Evolutionary conservation across 2,113 vertebrate species (phyloP).

Genomic region (Gasterosteus aculeatus): DNA sequence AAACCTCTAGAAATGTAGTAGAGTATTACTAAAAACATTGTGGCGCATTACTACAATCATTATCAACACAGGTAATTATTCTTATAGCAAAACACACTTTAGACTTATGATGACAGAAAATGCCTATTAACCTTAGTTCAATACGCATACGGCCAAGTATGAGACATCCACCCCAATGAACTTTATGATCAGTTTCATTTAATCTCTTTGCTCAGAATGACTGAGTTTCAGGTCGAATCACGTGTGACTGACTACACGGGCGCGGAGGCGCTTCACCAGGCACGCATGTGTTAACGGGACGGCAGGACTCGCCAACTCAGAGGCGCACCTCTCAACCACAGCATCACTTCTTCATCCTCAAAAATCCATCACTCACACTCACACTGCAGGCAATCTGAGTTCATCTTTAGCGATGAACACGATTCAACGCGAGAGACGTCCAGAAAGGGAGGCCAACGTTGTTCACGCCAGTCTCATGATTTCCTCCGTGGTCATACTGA

Average conservation of each 20-base stretch:
- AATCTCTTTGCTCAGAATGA: constrained; percentile 44
- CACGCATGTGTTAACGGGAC: not conserved
- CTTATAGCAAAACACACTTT: too few relatives aligned
- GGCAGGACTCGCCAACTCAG: not conserved
- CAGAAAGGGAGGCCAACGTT: not conserved
- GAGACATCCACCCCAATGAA: constrained; percentile 8
- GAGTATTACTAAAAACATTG: not conserved
- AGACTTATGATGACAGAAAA: not conserved
- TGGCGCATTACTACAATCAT: not conserved
- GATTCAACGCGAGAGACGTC: not conserved
- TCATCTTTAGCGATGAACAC: not conserved
- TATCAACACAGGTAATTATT: not conserved
- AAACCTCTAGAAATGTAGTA: not conserved
- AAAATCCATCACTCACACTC: constrained; percentile 30
- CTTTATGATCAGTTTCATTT: constrained; percentile 59
- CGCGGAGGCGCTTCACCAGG: not conserved
- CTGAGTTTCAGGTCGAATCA: constrained; percentile 56
- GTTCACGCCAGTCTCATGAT: not conserved
- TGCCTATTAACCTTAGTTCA: not conserved
- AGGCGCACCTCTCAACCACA: constrained; percentile 44
- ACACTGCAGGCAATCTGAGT: constrained; percentile 1
- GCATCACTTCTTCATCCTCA: constrained; percentile 27
- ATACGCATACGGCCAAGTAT: not conserved
- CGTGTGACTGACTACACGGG: constrained; percentile 4
- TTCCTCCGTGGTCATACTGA: not conserved